These are phyloP conservation scores for Stegodyphus mimosarum DNA, from an alignment of 1,140 invertebrate species.

Conservation along the genomic window DNA sequence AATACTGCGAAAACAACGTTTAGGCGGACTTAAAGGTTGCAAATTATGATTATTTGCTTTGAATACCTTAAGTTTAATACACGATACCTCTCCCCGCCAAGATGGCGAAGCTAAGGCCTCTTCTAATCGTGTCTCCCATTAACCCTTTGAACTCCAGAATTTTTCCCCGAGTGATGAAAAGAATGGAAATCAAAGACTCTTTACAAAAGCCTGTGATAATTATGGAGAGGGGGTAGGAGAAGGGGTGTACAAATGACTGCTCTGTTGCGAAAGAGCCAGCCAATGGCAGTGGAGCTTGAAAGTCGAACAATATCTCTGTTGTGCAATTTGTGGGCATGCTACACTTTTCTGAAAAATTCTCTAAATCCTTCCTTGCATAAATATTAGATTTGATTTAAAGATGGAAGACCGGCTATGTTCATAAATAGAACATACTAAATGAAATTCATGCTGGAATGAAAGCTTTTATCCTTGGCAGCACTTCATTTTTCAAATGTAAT, in stretches of 20 bases:
- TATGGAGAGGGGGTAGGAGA: not conserved
- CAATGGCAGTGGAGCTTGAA: no score
- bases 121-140: conserved; percentile 16
- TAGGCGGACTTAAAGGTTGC: not conserved
- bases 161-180: conserved; percentile 6
- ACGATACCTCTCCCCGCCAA: not conserved
- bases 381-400: no score
- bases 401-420: no score
- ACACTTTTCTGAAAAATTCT: no score
- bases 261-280: not conserved
- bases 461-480: no score
- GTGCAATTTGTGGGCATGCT: no score
- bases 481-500: no score
- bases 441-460: no score
- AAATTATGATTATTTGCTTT: conserved; percentile 3
- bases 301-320: no score
- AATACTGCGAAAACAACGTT: not conserved
- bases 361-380: no score
- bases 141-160: not conserved
- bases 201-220: not conserved
- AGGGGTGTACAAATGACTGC: not conserved
- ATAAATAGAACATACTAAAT: no score
- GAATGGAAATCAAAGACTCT: conserved; percentile 11
- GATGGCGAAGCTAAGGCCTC: not conserved
- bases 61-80: not conserved